phyloP scores from a whole-genome alignment of 2,888 invertebrate species.

The Hirtodrosophila cameraria region DNA sequence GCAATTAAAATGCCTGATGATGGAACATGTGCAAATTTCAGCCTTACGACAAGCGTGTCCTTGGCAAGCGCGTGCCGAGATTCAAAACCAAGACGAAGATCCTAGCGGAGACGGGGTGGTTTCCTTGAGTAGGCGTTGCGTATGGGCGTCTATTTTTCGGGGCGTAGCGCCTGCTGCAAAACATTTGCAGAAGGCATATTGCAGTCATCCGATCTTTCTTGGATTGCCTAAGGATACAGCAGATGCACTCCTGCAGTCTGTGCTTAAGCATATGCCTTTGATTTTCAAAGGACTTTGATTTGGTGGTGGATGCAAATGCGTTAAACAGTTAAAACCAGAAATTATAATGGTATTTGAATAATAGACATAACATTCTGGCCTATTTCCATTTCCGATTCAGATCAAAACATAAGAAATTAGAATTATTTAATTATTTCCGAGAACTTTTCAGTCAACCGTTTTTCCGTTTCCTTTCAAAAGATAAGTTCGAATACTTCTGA shows the following conservation, averaged over 20 bases:
- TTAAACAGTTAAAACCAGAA: too few relatives aligned
- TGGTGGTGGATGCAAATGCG: too few relatives aligned
- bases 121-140: slow-evolving; percentile 22
- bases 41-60: slow-evolving; percentile 26
- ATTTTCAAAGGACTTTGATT: background rate
- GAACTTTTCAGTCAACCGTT: too few relatives aligned
- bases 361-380: too few relatives aligned
- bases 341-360: too few relatives aligned
- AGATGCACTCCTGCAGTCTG: slow-evolving; percentile 23
- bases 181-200: slow-evolving; percentile 39
- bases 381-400: too few relatives aligned
- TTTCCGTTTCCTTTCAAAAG: too few relatives aligned
- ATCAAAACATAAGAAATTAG: too few relatives aligned
- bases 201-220: slow-evolving; percentile 56
- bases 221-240: slow-evolving; percentile 15
- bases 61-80: slow-evolving; percentile 52
- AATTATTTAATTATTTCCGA: too few relatives aligned
- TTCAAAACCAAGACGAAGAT: background rate
- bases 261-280: background rate
- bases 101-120: background rate
- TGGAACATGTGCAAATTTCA: slow-evolving; percentile 79
- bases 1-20: slow-evolving; percentile 74
- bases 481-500: too few relatives aligned
- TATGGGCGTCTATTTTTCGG: slow-evolving; percentile 30
- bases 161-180: slow-evolving; percentile 70